Conservation (phyloP, 1,140 invertebrate genomes). For the Helicorthomorpha holstii region DNA sequence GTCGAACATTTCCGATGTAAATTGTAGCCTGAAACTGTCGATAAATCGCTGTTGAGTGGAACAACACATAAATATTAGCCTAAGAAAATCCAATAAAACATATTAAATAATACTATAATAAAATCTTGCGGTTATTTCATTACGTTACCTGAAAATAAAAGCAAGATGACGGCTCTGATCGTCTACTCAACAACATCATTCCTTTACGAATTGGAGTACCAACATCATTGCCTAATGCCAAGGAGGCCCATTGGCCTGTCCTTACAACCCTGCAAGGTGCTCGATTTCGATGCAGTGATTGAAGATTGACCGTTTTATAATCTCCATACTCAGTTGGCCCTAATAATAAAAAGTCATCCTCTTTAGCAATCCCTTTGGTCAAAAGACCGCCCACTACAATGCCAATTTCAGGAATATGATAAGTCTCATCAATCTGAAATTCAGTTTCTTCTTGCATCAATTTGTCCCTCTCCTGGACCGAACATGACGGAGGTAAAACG, state of each 20-base stretch:
- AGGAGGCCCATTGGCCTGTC: constrained; percentile 76
- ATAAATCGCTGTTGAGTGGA: constrained; percentile 64
- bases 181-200: constrained; percentile 47
- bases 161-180: constrained; percentile 39
- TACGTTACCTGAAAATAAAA: constrained; percentile 45
- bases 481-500: constrained; percentile 48
- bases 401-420: constrained; percentile 47
- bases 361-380: constrained; percentile 59
- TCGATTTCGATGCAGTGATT: constrained; percentile 76
- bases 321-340: constrained; percentile 71
- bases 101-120: constrained; percentile 7
- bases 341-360: constrained; percentile 52
- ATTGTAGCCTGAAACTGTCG: constrained; percentile 84
- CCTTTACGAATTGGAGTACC: constrained; percentile 53
- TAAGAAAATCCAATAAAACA: not conserved
- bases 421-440: constrained; percentile 88
- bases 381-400: constrained; percentile 72
- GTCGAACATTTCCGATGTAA: constrained; percentile 84
- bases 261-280: constrained; percentile 68
- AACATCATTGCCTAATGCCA: constrained; percentile 48
- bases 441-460: constrained; percentile 56
- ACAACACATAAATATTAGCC: constrained; percentile 70
- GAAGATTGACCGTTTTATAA: constrained; percentile 58
- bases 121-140: constrained; percentile 25
- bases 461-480: constrained; percentile 47